Conservation (phyloP, 1,140 invertebrate genomes). For the Tetragonula clypearis region DNA sequence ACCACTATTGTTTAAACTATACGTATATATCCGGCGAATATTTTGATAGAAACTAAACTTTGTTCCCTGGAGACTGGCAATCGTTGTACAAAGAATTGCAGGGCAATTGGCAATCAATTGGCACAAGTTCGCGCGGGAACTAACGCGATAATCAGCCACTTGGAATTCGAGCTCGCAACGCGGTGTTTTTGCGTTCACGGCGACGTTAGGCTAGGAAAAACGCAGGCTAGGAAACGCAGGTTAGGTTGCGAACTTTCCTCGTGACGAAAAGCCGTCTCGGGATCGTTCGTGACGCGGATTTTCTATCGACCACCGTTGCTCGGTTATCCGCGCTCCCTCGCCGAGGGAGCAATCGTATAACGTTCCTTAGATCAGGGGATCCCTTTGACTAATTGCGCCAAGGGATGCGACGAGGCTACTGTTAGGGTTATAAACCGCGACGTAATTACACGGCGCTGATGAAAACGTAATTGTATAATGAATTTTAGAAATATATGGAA, state of each 20-base stretch:
- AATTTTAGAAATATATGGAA: neutral
- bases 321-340: constrained; percentile 28
- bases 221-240: too few species aligned
- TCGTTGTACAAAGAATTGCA: neutral
- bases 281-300: constrained; percentile 14
- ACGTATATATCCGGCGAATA: too few species aligned
- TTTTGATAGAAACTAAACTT: too few species aligned
- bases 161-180: neutral
- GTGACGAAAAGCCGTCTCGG: neutral
- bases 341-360: constrained; percentile 28
- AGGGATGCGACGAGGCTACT: constrained; percentile 23
- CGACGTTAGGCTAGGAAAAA: neutral
- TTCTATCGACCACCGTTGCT: constrained; percentile 26
- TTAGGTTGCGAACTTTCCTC: neutral
- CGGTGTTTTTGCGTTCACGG: neutral
- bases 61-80: too few species aligned
- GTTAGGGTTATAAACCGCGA: constrained; percentile 49
- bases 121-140: neutral
- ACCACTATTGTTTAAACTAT: too few species aligned
- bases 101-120: neutral
- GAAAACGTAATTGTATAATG: constrained; percentile 8
- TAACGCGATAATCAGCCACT: constrained; percentile 6
- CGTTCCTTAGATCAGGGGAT: neutral
- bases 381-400: constrained; percentile 45
- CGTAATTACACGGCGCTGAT: constrained; percentile 25